Percentiles rank a stretch among this genome's conserved stretches.
These are phyloP conservation scores for Cetoscarus ocellatus DNA, from an alignment of 2,797 vertebrate species.

Conservation along the genomic window DNA sequence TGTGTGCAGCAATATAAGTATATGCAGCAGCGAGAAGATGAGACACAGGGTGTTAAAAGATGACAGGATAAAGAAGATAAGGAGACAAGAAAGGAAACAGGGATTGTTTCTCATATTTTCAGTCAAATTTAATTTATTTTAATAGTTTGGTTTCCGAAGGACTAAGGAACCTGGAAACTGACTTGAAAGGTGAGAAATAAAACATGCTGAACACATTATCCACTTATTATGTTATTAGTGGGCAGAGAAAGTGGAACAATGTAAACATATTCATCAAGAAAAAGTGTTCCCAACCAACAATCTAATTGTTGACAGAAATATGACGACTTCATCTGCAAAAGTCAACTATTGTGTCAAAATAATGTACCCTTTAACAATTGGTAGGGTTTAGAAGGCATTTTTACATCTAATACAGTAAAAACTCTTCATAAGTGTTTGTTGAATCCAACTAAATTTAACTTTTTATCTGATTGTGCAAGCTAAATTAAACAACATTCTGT, in stretches of 20 bases:
- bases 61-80: neutral
- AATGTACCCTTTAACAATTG: too few species aligned
- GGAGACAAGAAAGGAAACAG: neutral
- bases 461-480: too few species aligned
- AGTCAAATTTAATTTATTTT: too few species aligned
- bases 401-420: too few species aligned
- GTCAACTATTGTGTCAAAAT: too few species aligned
- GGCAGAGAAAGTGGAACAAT: neutral
- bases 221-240: neutral
- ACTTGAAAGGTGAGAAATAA: neutral
- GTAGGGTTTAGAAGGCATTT: too few species aligned
- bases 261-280: neutral
- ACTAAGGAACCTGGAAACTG: neutral
- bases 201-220: neutral
- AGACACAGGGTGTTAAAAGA: constrained; percentile 7
- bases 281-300: neutral
- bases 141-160: neutral
- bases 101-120: too few species aligned
- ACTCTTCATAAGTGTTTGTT: too few species aligned
- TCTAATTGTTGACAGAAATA: neutral
- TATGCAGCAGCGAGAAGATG: constrained; percentile 24
- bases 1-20: neutral
- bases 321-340: neutral
- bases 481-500: too few species aligned
- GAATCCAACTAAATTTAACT: too few species aligned